Evolutionary conservation across 2,797 vertebrate species (phyloP).

Genomic region (Takifugu rubripes): DNA sequence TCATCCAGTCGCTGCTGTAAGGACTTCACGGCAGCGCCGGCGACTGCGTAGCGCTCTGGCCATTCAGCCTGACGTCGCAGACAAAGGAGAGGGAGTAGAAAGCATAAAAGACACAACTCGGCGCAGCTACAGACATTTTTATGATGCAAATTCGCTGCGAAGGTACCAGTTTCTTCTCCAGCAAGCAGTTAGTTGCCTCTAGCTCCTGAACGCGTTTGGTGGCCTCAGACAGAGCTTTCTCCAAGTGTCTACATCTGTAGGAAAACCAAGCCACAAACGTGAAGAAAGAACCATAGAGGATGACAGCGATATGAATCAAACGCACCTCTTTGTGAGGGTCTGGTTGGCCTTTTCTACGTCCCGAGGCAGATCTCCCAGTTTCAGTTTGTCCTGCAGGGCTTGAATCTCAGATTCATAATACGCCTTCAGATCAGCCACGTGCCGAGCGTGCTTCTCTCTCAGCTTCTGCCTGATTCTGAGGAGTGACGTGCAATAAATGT

Average conservation of each 20-base stretch:
- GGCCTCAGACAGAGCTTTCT: slow-evolving; percentile 83
- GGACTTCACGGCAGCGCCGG: slow-evolving; percentile 74
- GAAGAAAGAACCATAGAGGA: not conserved
- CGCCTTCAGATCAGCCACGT: slow-evolving; percentile 87
- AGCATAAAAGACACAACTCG: not conserved
- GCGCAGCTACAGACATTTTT: not conserved
- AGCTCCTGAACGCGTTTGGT: slow-evolving; percentile 78
- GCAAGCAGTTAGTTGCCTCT: slow-evolving; percentile 82
- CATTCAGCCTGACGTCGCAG: slow-evolving; percentile 78
- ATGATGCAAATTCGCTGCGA: not conserved
- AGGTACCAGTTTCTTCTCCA: slow-evolving; percentile 87
- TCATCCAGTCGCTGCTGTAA: slow-evolving; percentile 87
- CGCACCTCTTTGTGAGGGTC: slow-evolving; percentile 81
- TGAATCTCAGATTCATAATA: slow-evolving; percentile 94
- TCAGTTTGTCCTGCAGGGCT: slow-evolving; percentile 82
- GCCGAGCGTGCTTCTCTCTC: slow-evolving; percentile 90
- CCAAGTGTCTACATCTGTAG: slow-evolving; percentile 84
- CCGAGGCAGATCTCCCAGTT: slow-evolving; percentile 71
- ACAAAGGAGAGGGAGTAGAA: not conserved
- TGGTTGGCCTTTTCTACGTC: slow-evolving; percentile 84
- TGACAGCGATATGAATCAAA: not conserved
- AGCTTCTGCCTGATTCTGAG: slow-evolving; percentile 87
- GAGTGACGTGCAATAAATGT: not conserved
- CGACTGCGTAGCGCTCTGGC: slow-evolving; percentile 80
- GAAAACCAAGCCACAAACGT: slow-evolving; percentile 2